A percentile compares a stretch with the other conserved stretches of the same genome.
phyloP scores from a whole-genome alignment of 2,888 invertebrate species.

The Brachycybe producta region DNA sequence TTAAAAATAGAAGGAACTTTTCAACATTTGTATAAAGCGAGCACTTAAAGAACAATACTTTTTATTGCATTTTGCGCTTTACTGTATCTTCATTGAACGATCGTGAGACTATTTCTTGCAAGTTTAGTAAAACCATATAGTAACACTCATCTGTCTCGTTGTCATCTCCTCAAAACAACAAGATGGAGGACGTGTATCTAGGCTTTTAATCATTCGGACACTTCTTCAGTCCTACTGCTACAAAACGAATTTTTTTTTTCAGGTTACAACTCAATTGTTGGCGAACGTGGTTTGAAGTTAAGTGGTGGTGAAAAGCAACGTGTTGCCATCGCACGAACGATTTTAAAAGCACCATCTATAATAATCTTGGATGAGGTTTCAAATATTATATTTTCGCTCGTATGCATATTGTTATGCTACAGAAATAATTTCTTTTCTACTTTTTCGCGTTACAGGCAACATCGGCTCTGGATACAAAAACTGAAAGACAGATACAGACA shows the following conservation, averaged over 20 bases:
- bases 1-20: too few relatives aligned
- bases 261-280: constrained; percentile 71
- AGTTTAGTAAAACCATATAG: too few relatives aligned
- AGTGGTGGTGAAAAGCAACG: constrained; percentile 97
- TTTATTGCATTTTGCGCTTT: too few relatives aligned
- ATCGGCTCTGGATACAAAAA: constrained; percentile 87
- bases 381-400: constrained; percentile 5
- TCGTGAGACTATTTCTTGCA: too few relatives aligned
- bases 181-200: too few relatives aligned
- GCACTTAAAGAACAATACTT: too few relatives aligned
- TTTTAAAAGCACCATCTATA: constrained; percentile 79
- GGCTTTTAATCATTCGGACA: too few relatives aligned
- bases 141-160: too few relatives aligned
- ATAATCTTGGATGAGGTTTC: constrained; percentile 78
- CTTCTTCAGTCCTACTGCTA: not conserved
- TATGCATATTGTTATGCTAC: not conserved
- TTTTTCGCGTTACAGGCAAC: constrained; percentile 42
- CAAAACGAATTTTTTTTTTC: not conserved
- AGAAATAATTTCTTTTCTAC: not conserved
- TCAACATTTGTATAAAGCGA: too few relatives aligned
- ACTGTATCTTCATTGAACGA: too few relatives aligned
- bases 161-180: too few relatives aligned
- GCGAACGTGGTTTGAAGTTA: constrained; percentile 83
- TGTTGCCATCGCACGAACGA: constrained; percentile 89
- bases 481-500: constrained; percentile 77